These are phyloP conservation scores for Pseudachorutes palmiensis DNA, from an alignment of 1,140 invertebrate species.

Conservation along the genomic window DNA sequence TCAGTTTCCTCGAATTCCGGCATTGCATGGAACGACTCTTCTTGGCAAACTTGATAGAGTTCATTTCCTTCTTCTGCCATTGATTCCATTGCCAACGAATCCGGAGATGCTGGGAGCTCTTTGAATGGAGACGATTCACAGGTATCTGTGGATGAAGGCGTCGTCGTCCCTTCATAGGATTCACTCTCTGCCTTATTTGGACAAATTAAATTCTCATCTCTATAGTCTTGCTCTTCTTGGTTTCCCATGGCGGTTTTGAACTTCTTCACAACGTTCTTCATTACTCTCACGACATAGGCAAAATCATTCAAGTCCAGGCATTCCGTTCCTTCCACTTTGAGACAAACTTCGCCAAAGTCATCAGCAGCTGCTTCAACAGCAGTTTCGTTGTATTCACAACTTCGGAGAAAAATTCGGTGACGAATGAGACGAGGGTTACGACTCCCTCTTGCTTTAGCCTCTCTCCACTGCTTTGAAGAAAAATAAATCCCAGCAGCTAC, in stretches of 20 bases:
- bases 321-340: background rate
- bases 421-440: background rate
- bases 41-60: background rate
- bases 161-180: background rate
- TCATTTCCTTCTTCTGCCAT: background rate
- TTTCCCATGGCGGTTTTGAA: background rate
- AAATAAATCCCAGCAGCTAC: background rate
- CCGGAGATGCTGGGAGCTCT: background rate
- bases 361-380: background rate
- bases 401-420: background rate
- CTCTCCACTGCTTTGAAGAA: background rate
- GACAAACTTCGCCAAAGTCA: background rate
- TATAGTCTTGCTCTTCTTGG: background rate
- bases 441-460: background rate
- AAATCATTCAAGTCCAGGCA: background rate
- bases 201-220: background rate
- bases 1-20: background rate
- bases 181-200: background rate
- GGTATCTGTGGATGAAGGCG: background rate
- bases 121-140: background rate
- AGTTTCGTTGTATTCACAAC: background rate
- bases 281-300: background rate
- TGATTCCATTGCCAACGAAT: background rate
- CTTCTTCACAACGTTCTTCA: background rate
- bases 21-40: background rate